Percentiles rank a stretch among this genome's conserved stretches.
phyloP scores from a whole-genome alignment of 2,113 vertebrate genomes.

The Illadopsis cleaveri region DNA sequence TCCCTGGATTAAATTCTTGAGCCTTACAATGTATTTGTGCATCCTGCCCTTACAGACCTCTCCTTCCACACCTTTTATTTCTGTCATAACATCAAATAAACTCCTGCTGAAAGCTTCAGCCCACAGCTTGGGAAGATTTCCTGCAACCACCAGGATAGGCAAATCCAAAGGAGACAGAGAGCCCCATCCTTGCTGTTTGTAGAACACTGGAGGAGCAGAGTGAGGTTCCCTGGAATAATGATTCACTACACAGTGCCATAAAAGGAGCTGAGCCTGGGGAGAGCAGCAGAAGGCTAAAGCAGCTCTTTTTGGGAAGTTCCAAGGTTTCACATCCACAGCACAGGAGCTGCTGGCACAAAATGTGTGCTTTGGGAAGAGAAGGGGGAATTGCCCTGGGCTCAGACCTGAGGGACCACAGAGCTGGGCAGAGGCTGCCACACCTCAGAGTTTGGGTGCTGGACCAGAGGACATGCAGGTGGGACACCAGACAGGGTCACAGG shows the following conservation, averaged over 20 bases:
- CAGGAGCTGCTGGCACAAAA: background rate
- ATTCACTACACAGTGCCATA: constrained; percentile 41
- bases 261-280: constrained; percentile 27
- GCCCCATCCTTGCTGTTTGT: constrained; percentile 52
- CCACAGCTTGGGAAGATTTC: background rate
- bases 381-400: background rate
- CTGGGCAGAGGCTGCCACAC: background rate
- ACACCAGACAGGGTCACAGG: fast-evolving
- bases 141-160: background rate
- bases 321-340: background rate
- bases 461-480: background rate
- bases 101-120: background rate
- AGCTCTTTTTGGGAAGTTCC: background rate
- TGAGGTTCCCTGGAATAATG: constrained; percentile 51
- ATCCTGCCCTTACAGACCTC: background rate
- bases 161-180: constrained; percentile 34
- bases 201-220: constrained; percentile 53
- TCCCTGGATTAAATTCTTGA: background rate
- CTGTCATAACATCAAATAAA: background rate
- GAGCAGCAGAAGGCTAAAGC: background rate
- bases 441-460: background rate
- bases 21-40: background rate
- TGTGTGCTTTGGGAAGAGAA: background rate
- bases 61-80: background rate
- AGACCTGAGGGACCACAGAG: background rate